Evolutionary conservation across 2,113 vertebrate genomes (phyloP).

Genomic region (Meriones unguiculatus): DNA sequence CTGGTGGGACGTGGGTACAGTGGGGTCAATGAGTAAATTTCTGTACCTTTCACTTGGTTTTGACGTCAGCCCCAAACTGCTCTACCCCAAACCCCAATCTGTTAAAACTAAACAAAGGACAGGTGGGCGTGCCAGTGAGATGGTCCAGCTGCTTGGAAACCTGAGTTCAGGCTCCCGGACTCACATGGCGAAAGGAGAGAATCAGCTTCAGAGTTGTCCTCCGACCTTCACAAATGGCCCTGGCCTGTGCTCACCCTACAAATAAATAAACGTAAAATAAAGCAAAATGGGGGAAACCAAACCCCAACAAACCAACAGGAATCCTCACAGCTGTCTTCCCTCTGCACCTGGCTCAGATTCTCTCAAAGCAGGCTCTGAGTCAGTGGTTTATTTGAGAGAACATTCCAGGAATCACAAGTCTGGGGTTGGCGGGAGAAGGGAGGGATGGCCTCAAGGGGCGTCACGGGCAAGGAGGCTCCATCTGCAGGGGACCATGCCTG

Average conservation of each 20-base stretch:
- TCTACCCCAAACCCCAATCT: not conserved
- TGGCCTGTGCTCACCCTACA: not conserved
- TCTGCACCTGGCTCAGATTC: not conserved
- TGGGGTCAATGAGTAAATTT: not conserved
- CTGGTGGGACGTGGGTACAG: not conserved
- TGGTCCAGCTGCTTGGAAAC: not conserved
- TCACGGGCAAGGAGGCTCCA: fast-evolving
- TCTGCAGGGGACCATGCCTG: not conserved
- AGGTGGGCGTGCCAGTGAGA: not conserved
- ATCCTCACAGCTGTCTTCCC: not conserved
- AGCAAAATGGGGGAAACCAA: not conserved
- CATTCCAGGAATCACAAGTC: not conserved
- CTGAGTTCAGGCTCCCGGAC: not conserved
- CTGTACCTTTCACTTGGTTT: not conserved
- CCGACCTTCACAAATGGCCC: not conserved
- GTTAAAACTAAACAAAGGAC: not conserved
- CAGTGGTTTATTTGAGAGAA: not conserved
- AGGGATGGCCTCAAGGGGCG: not conserved
- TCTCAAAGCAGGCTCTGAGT: not conserved
- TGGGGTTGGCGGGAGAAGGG: too few species aligned
- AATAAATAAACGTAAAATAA: not conserved
- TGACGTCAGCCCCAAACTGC: not conserved
- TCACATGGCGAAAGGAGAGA: not conserved
- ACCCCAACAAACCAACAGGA: not conserved
- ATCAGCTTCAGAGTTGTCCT: not conserved